Base-by-base conservation (phyloP, 2,888 invertebrate species). In the Leptarthrus brevirostris region DNA sequence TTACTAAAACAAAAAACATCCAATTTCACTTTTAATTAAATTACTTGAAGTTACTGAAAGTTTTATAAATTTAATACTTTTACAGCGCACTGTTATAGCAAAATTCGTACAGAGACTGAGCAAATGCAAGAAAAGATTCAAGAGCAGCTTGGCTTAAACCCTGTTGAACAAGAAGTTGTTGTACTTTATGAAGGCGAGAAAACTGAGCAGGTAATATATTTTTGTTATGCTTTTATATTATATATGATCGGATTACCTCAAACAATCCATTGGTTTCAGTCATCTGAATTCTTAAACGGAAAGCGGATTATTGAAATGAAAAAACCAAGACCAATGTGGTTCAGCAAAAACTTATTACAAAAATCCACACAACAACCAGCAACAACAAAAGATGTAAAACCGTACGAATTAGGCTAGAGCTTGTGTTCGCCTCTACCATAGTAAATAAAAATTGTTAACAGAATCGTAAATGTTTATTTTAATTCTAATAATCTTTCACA, bases 321-420 rank as follows among this genome's bases (percentile, higher is more conserved):
- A 56, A 95, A 93, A 82, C 89, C 91, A 73, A 88, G 96, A 76
- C 97, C 97, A 3, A 85, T 89, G 47, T 97, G 96, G 96, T 97
- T 96, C 81, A 91, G 92, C 78, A 91, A 90, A 80, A 95, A 95
- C 85, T 87, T 97, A 64, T 84, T 95, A 18, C 91, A 95, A 81
- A 90, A 91, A 81, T 89, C 92, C 0, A 93, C 93, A 16, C 90
- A 92, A 79, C 88, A 90, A 77, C 88, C 90, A 47, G 89, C 92
- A 0, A 86, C 88, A 36, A 89, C 89, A n/a, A 91, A 88, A 77
- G 91, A 93, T 83, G 89, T 92, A 0, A 92, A 93, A 83, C 92
- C 93, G 36, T 89, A 89, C 53, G 89, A 92, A 79, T 86, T 93
- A 80, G 92, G 90, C 75, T 93, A 88, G 83, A 76, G n/a, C n/a